Percentiles rank a stretch among this genome's conserved stretches.
Conservation (phyloP, 2,113 vertebrate genomes). For the Trichomycterus rosablanca region DNA sequence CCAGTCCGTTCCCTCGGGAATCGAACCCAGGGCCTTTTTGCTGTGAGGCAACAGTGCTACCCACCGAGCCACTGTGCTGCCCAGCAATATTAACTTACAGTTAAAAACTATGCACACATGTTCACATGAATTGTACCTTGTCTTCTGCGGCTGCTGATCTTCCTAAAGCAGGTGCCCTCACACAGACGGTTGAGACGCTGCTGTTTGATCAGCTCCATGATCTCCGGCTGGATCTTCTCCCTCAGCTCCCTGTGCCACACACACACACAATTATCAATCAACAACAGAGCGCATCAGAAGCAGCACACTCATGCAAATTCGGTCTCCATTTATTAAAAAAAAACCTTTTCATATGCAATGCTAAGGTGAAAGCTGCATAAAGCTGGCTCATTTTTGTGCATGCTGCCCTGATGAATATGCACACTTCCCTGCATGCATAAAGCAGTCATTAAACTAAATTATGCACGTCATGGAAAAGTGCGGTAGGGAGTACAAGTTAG, state of each 20-base stretch:
- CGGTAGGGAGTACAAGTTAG: neutral
- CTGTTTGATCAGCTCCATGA: constrained; percentile 97
- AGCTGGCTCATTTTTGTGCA: constrained; percentile 11
- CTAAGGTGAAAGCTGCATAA: constrained; percentile 20
- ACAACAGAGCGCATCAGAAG: neutral
- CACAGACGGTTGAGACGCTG: constrained; percentile 95
- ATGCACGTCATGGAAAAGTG: constrained; percentile 41
- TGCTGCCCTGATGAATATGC: constrained; percentile 42
- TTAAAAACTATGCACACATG: too few species aligned
- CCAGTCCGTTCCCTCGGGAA: too few species aligned
- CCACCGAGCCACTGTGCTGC: too few species aligned
- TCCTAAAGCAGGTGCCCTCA: constrained; percentile 97
- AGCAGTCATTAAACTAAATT: constrained; percentile 52
- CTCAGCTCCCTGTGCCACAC: constrained; percentile 81
- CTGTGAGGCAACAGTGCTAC: too few species aligned
- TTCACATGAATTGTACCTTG: constrained; percentile 86
- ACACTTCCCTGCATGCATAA: constrained; percentile 33
- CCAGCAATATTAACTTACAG: too few species aligned
- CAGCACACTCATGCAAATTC: constrained; percentile 3
- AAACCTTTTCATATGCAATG: neutral
- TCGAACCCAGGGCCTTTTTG: too few species aligned
- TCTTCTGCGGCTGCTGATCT: constrained; percentile 87
- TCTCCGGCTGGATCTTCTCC: constrained; percentile 99
- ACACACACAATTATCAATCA: constrained; percentile 1
- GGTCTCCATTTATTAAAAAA: neutral